Conservation (phyloP, 2,113 vertebrate genomes). For the Lasiurus cinereus region DNA sequence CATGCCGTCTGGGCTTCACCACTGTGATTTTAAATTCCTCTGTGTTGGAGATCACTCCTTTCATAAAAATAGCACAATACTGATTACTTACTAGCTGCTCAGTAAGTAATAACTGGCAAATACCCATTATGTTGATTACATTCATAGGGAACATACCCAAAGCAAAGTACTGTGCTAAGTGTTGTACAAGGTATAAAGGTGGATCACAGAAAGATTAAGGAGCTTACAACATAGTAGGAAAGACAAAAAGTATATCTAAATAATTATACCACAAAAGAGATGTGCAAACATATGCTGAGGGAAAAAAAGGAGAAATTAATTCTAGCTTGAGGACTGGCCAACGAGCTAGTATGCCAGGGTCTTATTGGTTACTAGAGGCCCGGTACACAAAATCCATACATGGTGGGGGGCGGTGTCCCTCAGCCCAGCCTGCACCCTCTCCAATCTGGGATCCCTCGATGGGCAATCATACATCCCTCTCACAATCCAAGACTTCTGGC, state of each 20-base stretch:
- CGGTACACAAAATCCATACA: no score
- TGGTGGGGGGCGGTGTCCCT: no score
- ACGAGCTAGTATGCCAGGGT: not conserved
- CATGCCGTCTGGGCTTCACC: not conserved
- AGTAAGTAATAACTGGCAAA: not conserved
- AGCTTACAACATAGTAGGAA: not conserved
- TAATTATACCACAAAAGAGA: not conserved
- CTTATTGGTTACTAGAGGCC: not conserved
- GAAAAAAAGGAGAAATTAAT: not conserved
- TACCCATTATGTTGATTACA: not conserved
- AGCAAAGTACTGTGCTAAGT: not conserved
- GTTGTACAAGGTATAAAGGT: not conserved
- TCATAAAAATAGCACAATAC: not conserved
- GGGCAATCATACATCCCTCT: no score
- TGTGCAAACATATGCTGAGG: not conserved
- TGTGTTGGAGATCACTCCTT: not conserved
- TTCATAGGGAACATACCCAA: not conserved
- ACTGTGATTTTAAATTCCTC: not conserved
- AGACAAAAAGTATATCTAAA: not conserved
- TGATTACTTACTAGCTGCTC: not conserved
- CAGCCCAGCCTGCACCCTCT: no score
- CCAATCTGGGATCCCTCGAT: no score
- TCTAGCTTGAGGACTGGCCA: not conserved
- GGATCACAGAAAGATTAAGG: conserved; percentile 14
- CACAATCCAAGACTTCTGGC: no score